Evolutionary conservation across 1,140 invertebrate genomes (phyloP), one percentile per base, ranked within the genome.

Genomic region (Caenorhabditis latens): DNA sequence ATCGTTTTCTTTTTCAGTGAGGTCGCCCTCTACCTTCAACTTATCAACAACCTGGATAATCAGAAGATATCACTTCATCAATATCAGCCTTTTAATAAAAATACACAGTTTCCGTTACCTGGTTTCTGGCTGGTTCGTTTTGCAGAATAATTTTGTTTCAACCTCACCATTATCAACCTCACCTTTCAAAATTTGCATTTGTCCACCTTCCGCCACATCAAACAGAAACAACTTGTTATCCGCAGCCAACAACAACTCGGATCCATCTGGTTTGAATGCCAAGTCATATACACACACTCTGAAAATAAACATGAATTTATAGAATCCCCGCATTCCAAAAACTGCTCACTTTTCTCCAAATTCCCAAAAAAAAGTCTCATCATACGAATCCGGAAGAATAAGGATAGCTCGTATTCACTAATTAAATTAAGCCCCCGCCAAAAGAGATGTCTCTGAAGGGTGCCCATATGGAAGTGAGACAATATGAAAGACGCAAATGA

Each of bases 261-360:
- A 95, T 9, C 97, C 98, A 94, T 98, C 97, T 43, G 98, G 97
- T 93, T 96, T 97, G 92, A 98, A 98, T 93, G 97, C 98, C 88
- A 98, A 93, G 92, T 96, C 95, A 93, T 98, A 98, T 67, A 99
- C 96, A 93, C 97, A 98, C 93, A 88, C 95, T 95, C 86, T 89
- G 89, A 61, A 88, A 84, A 53, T n/a, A 32, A 63, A 32, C 24
- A 32, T n/a, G 19, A n/a, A 58, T 16, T n/a, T 58, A n/a, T 67
- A 55, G 58, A 48, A 86, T 24, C 40, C 50, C 3, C 8, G 32
- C 32, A 32, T 61, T 71, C 46, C 9, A 67, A 63, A 48, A 84
- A 90, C 21, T 65, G 32, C 71, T 13, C 32, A 32, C 2, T 32
- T 11, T 16, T 16, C 4, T 4, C 55, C 24, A 40, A 19, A 13